These are phyloP conservation scores for Acromyrmex charruanus DNA, from an alignment of 1,140 invertebrate genomes.

Conservation along the genomic window DNA sequence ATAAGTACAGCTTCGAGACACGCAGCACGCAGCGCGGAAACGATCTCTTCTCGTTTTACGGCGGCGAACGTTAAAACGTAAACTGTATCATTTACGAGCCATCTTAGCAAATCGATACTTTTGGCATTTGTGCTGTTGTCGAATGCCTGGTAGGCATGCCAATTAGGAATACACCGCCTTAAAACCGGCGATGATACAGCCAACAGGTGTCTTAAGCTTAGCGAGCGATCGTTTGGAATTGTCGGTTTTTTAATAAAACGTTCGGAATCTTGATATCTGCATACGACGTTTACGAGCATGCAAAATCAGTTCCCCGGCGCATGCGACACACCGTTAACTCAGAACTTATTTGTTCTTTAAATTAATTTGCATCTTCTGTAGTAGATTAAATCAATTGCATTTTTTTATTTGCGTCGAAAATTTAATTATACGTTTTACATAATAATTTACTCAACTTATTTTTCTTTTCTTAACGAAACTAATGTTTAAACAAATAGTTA, in stretches of 20 bases:
- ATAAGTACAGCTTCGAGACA: constrained; percentile 24
- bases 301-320: constrained; percentile 8
- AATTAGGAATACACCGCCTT: constrained; percentile 42
- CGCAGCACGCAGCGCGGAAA: constrained; percentile 19
- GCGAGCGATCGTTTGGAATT: constrained; percentile 40
- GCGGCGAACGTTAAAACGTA: constrained; percentile 46
- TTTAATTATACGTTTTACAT: background rate
- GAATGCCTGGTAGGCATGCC: constrained; percentile 28
- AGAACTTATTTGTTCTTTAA: background rate
- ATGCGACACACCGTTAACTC: constrained; percentile 3
- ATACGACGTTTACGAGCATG: constrained; percentile 1
- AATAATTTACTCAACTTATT: background rate
- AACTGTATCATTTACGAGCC: constrained; percentile 57
- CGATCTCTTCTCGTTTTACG: constrained; percentile 34
- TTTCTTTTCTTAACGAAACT: constrained; percentile 8
- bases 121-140: constrained; percentile 32
- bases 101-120: constrained; percentile 41
- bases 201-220: constrained; percentile 50
- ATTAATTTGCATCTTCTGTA: constrained; percentile 26
- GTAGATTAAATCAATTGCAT: background rate
- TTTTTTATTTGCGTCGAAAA: background rate
- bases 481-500: background rate
- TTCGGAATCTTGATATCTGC: constrained; percentile 12
- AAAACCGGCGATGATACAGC: constrained; percentile 27
- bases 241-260: constrained; percentile 25